Evolutionary conservation across 1,140 invertebrate genomes (phyloP), one percentile per base, ranked within the genome.

Genomic region (Philopotamus ludificatus): DNA sequence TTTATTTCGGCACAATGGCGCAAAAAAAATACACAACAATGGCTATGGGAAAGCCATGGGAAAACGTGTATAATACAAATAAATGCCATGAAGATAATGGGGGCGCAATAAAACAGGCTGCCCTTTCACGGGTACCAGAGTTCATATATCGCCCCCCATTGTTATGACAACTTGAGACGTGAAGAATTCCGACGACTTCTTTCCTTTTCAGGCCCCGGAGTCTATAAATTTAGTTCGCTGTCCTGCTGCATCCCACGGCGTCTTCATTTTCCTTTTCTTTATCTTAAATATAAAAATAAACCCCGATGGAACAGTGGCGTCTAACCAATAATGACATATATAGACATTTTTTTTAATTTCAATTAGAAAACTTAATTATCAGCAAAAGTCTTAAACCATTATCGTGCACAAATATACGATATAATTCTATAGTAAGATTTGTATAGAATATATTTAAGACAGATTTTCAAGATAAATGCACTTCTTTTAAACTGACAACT

Each of bases 141-240:
- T 62, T 62, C 59, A 51, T 62, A 62, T 25, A 49, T 62, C 59
- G 23, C 21, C 20, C n/a, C 25, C 59, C 26, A 51, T 62, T 62
- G 59, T 62, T 62, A 62, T 62, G 59, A 62, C 59, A 62, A 57
- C 54, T 57, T 57, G 54, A 57, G 54, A 39, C 50, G 16, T 3
- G 50, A 53, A 18, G 22, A 53, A 15, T 49, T 49, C 47, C 22
- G 16, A 12, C 20, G 21, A 12, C 8, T n/a, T 22, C 23, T 25
- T 25, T 12, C 23, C 21, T 22, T 8, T 50, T 18, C 20, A 22
- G 50, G n/a, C 10, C 22, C 12, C 18, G 50, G 7, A 15, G 34
- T 21, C 39, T 18, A 57, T 42, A 42, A 57, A 57, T 57, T 57
- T 57, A 57, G 39, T 57, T 57, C 41, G 20, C 34, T 21, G 34